A percentile compares a stretch with the other conserved stretches of the same genome.
Conservation (phyloP, 2,888 invertebrate genomes). For the Cynaeus angustus region DNA sequence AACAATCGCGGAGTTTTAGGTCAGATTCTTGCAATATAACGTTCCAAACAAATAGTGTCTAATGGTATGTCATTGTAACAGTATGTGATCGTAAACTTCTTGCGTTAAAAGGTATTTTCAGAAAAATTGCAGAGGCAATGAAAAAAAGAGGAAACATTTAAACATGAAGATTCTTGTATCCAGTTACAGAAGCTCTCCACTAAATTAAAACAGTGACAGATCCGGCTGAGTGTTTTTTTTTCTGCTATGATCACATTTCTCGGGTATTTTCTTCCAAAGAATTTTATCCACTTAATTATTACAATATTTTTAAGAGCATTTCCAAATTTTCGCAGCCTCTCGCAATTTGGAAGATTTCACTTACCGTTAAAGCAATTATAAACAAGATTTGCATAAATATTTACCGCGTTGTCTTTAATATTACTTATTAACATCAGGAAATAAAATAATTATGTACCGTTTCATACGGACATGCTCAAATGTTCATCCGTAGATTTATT, state of each 20-base stretch:
- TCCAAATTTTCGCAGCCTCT: slow-evolving; percentile 11
- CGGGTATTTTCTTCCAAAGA: slow-evolving; percentile 10
- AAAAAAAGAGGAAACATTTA: not conserved
- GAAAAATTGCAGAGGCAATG: slow-evolving; percentile 14
- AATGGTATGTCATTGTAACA: slow-evolving; percentile 33
- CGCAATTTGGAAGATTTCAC: slow-evolving; percentile 30
- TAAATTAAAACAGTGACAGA: slow-evolving; percentile 34
- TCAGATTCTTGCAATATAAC: slow-evolving; percentile 39
- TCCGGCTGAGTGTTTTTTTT: slow-evolving; percentile 27
- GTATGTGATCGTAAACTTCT: slow-evolving; percentile 29
- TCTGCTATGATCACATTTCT: slow-evolving; percentile 23
- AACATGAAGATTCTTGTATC: not conserved
- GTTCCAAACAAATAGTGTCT: slow-evolving; percentile 34
- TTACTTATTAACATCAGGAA: slow-evolving; percentile 26
- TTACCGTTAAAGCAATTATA: slow-evolving; percentile 37
- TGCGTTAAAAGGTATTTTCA: slow-evolving; percentile 15
- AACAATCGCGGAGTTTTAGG: slow-evolving; percentile 27
- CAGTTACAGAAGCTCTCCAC: slow-evolving; percentile 23
- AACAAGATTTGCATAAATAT: slow-evolving; percentile 33
- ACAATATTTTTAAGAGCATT: slow-evolving; percentile 11
- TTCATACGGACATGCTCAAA: slow-evolving; percentile 13
- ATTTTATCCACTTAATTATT: slow-evolving; percentile 17
- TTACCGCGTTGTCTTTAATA: slow-evolving; percentile 18
- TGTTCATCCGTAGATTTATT: slow-evolving; percentile 25
- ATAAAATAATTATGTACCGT: slow-evolving; percentile 43